Conservation (phyloP, 64 coral and sea anemone genomes). For the Anthopleura sola region DNA sequence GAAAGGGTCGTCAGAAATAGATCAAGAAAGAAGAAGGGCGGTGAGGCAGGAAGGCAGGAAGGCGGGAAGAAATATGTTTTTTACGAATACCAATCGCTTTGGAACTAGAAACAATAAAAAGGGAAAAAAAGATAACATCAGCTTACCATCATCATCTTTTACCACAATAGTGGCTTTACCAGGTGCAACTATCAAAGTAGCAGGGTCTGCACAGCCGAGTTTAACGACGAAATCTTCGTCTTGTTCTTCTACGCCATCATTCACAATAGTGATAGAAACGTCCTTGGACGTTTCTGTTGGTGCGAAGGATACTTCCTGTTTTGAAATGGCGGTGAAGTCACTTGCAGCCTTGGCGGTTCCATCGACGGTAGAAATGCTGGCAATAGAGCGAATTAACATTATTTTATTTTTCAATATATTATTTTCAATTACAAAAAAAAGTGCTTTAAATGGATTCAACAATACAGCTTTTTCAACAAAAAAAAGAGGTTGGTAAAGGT, state of each 20-base stretch:
- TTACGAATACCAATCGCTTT: too few species aligned
- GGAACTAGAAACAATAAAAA: too few species aligned
- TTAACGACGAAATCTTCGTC: not conserved
- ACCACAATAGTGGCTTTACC: not conserved
- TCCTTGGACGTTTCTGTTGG: not conserved
- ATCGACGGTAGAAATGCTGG: not conserved
- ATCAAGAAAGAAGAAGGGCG: too few species aligned
- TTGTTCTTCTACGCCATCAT: constrained; percentile 9
- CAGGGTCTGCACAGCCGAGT: not conserved
- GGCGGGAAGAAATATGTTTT: too few species aligned
- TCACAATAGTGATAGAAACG: not conserved
- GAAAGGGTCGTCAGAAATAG: too few species aligned
- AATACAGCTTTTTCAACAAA: too few species aligned
- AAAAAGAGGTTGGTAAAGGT: too few species aligned
- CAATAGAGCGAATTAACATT: not conserved
- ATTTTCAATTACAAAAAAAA: not conserved
- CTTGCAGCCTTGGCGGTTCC: not conserved
- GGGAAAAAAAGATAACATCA: too few species aligned
- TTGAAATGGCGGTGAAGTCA: not conserved
- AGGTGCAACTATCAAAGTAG: not conserved
- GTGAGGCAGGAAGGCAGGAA: too few species aligned
- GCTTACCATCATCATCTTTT: not conserved
- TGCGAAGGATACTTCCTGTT: not conserved
- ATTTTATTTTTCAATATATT: not conserved
- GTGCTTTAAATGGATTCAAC: too few species aligned